These are phyloP conservation scores for Tachina grossa DNA, from an alignment of 2,888 invertebrate species.

Conservation along the genomic window DNA sequence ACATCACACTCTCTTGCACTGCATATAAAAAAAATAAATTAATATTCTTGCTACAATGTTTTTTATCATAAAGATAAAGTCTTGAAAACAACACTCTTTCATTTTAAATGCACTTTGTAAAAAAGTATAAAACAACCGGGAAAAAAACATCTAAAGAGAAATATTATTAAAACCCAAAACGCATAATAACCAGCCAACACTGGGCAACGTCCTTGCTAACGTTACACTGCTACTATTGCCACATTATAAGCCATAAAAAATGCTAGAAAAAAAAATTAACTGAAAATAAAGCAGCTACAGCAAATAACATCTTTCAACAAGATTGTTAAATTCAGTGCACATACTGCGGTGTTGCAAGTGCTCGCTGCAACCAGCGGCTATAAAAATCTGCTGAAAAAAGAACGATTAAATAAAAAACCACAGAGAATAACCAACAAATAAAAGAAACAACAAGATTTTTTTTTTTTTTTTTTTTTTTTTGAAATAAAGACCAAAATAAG, in stretches of 20 bases:
- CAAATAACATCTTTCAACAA: constrained; percentile 73
- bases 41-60: constrained; percentile 55
- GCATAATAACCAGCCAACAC: constrained; percentile 61
- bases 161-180: constrained; percentile 67
- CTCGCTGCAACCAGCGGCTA: constrained; percentile 71
- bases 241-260: constrained; percentile 64
- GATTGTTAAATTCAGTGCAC: constrained; percentile 81
- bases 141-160: constrained; percentile 35
- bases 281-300: constrained; percentile 57
- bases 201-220: constrained; percentile 75
- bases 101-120: constrained; percentile 43
- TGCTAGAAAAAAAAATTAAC: constrained; percentile 39
- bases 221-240: constrained; percentile 51
- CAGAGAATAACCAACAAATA: constrained; percentile 63
- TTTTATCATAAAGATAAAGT: constrained; percentile 58
- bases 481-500: constrained; percentile 25
- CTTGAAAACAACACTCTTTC: constrained; percentile 50
- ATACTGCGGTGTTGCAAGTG: constrained; percentile 77
- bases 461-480: neutral
- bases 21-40: constrained; percentile 28
- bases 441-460: constrained; percentile 53
- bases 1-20: neutral
- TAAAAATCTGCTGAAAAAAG: constrained; percentile 80
- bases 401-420: constrained; percentile 71
- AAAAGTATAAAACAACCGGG: neutral